These are phyloP conservation scores for Motacilla alba DNA, from an alignment of 2,113 vertebrate genomes.

Conservation along the genomic window DNA sequence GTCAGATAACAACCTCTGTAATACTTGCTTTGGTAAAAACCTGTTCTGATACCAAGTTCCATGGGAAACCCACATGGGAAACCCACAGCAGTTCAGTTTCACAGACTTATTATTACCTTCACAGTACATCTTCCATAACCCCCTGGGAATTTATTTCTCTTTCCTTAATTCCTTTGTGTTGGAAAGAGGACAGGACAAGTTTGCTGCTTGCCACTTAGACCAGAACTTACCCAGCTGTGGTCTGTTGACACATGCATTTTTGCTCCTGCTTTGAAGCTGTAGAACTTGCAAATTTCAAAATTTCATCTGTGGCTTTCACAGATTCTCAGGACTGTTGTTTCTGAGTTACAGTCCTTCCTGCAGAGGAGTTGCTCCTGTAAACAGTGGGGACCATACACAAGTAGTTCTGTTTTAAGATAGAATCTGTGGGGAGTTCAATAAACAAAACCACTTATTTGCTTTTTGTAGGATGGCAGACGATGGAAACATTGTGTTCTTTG, in stretches of 20 bases:
- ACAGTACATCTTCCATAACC: background rate
- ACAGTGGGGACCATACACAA: rapidly evolving
- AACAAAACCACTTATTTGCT: background rate
- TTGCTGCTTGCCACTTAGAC: background rate
- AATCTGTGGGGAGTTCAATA: background rate
- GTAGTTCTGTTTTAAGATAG: background rate
- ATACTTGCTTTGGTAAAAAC: background rate
- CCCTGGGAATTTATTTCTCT: background rate
- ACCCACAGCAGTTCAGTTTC: background rate
- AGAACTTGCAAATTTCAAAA: background rate
- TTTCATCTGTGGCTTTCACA: background rate
- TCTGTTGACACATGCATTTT: background rate
- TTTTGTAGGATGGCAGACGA: conserved; percentile 85
- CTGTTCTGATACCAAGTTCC: background rate
- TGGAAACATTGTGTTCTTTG: conserved; percentile 91
- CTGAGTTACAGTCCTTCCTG: background rate
- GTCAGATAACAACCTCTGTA: background rate
- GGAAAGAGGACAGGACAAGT: background rate
- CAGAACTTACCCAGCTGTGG: background rate
- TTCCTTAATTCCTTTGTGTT: background rate
- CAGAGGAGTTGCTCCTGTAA: background rate
- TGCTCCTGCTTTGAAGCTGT: background rate
- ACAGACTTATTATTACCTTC: background rate
- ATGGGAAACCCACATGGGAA: background rate
- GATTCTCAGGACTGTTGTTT: background rate